Evolutionary conservation across 2,888 invertebrate genomes (phyloP).

Genomic region (Phengaris arion): DNA sequence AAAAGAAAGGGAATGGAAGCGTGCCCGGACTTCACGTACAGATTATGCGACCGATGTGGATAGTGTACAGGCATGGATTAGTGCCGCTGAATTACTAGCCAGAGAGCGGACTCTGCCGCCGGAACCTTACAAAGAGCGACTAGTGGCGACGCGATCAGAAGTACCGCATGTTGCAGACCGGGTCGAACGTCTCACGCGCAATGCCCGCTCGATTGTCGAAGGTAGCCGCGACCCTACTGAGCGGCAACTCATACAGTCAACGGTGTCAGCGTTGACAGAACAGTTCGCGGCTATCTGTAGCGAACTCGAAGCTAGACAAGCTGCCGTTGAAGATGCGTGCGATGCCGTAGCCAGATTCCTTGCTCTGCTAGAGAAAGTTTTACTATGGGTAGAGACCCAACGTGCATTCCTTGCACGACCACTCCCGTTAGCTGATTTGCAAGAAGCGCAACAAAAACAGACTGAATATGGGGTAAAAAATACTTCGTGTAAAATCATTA

Average conservation of each 20-base stretch:
- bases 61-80: slow-evolving; percentile 90
- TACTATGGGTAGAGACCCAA: slow-evolving; percentile 91
- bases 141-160: slow-evolving; percentile 88
- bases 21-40: slow-evolving; percentile 88
- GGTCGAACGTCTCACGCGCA: slow-evolving; percentile 87
- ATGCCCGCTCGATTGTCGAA: slow-evolving; percentile 88
- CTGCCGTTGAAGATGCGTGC: slow-evolving; percentile 90
- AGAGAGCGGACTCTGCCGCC: slow-evolving; percentile 90
- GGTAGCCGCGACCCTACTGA: slow-evolving; percentile 89
- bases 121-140: slow-evolving; percentile 85
- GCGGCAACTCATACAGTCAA: slow-evolving; percentile 85
- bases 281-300: slow-evolving; percentile 88
- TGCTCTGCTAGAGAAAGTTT: slow-evolving; percentile 88
- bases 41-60: slow-evolving; percentile 90
- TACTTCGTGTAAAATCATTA: background rate
- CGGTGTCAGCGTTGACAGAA: slow-evolving; percentile 86
- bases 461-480: slow-evolving; percentile 89
- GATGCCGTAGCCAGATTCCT: slow-evolving; percentile 94
- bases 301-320: slow-evolving; percentile 90
- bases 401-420: slow-evolving; percentile 88
- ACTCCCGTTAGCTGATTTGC: slow-evolving; percentile 86
- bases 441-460: slow-evolving; percentile 90
- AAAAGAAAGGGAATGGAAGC: slow-evolving; percentile 91
- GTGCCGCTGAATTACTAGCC: slow-evolving; percentile 89
- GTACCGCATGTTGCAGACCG: slow-evolving; percentile 85